phyloP scores from a whole-genome alignment of 2,797 vertebrate genomes.

The Anabacerthia variegaticeps region DNA sequence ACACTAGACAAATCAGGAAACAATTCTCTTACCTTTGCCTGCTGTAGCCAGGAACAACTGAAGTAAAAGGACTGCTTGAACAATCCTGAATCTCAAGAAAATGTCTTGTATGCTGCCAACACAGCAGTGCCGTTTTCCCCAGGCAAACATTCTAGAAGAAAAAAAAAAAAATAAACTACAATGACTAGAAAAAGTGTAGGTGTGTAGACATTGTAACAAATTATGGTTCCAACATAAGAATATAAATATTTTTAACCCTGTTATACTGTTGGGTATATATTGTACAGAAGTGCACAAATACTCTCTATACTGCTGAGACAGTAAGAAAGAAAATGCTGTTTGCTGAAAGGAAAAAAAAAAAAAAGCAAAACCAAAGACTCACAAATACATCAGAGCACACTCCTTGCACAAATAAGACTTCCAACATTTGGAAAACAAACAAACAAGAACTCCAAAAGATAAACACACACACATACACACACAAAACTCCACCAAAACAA shows the following conservation, averaged over 20 bases:
- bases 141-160: constrained; percentile 74
- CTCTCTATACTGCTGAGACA: background rate
- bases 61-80: constrained; percentile 68
- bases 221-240: background rate
- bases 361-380: background rate
- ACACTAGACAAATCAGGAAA: background rate
- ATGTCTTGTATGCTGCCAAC: constrained; percentile 53
- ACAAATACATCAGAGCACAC: background rate
- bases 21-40: constrained; percentile 68
- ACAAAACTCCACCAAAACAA: too few relatives aligned
- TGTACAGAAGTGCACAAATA: background rate
- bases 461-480: rapidly evolving
- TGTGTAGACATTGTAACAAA: background rate
- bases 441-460: background rate
- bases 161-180: background rate
- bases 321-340: background rate
- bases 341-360: background rate
- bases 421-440: background rate
- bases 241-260: background rate
- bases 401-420: background rate
- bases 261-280: background rate
- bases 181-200: background rate
- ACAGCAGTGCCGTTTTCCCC: constrained; percentile 38
- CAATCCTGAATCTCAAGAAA: constrained; percentile 60
- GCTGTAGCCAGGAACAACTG: constrained; percentile 70